phyloP scores from a whole-genome alignment of 2,888 invertebrate genomes.

The Perithous albicinctus region DNA sequence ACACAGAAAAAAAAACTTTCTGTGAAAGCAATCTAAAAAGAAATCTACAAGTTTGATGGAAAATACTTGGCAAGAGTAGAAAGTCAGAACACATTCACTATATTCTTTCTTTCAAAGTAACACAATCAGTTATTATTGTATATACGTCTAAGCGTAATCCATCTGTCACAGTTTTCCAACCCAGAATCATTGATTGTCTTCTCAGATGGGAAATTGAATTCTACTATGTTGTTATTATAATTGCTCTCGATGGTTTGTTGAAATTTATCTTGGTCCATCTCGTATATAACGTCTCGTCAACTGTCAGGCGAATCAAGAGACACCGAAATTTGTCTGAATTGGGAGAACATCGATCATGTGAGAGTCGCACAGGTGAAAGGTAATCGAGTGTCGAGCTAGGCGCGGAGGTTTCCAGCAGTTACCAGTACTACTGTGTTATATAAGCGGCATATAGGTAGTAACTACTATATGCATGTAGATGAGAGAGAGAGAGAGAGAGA shows the following conservation, averaged over 20 bases:
- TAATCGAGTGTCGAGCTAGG: conserved; percentile 47
- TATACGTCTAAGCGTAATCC: not conserved
- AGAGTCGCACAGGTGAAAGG: conserved; percentile 53
- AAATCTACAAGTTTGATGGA: no score
- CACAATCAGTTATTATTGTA: no score
- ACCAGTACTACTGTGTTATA: conserved; percentile 2
- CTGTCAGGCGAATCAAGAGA: conserved; percentile 7
- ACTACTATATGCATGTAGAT: conserved; percentile 14
- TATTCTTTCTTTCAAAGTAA: no score
- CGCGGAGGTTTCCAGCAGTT: conserved; percentile 3
- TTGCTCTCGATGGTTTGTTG: not conserved
- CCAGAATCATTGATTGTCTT: not conserved
- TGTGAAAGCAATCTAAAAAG: no score
- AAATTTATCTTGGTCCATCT: not conserved
- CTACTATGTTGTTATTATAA: not conserved
- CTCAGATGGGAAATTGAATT: conserved; percentile 13
- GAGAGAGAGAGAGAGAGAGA: no score
- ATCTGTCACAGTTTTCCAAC: not conserved
- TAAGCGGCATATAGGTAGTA: conserved; percentile 1
- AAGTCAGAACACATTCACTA: no score
- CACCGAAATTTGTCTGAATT: conserved; percentile 46
- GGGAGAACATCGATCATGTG: conserved; percentile 51
- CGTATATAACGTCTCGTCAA: conserved; percentile 8
- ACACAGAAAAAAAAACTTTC: no score
- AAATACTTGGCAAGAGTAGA: no score